phyloP scores from a whole-genome alignment of 2,113 vertebrate genomes.

The Prionailurus viverrinus region DNA sequence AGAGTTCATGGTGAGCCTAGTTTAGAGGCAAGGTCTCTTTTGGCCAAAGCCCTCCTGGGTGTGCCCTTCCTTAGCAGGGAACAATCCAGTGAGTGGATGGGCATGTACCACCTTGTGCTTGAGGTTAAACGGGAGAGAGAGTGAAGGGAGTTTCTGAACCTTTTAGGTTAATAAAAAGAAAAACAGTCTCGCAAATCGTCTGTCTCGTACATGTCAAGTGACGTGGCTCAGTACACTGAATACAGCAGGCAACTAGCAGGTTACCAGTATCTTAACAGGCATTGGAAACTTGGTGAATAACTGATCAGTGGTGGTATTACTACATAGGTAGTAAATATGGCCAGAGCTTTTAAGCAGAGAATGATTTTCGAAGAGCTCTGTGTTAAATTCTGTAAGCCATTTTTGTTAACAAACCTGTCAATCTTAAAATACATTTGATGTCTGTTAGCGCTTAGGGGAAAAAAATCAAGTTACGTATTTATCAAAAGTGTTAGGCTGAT shows the following conservation, averaged over 20 bases:
- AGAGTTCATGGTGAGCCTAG: neutral
- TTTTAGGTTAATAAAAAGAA: neutral
- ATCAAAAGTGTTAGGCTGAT: constrained; percentile 9
- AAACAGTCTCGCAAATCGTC: neutral
- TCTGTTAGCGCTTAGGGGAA: constrained; percentile 27
- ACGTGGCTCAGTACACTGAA: neutral
- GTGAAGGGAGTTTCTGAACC: neutral
- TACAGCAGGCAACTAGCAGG: neutral
- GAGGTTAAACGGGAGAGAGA: neutral
- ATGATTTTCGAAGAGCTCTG: neutral
- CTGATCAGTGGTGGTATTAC: neutral
- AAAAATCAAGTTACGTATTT: neutral
- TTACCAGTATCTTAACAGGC: neutral
- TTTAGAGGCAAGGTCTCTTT: neutral
- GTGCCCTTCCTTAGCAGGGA: neutral
- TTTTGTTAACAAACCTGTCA: neutral
- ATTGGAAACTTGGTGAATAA: neutral
- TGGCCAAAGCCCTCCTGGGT: neutral
- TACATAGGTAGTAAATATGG: too few species aligned
- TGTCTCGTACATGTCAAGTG: neutral
- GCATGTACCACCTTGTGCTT: neutral
- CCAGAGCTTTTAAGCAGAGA: neutral
- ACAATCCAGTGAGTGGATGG: neutral
- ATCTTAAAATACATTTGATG: neutral
- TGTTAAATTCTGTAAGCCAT: neutral